Evolutionary conservation across 1,140 invertebrate genomes (phyloP), one percentile per base, ranked within the genome.

Genomic region (Hyles euphorbiae): DNA sequence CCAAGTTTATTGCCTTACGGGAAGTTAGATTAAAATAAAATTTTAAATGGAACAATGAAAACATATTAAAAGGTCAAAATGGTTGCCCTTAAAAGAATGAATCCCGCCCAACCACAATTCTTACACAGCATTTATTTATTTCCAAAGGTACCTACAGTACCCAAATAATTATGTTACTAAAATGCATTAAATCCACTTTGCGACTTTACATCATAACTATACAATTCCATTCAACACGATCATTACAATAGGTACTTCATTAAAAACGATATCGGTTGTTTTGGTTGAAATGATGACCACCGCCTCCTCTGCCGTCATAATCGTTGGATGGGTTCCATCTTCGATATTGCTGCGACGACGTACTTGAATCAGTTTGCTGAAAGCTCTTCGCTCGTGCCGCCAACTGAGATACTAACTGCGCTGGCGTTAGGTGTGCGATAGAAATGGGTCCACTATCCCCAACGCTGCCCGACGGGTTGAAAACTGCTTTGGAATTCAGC

Each of bases 341-440:
- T n/a, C 49, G 49, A 45, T 58, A 75, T 11, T 76, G 74, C 36
- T 69, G 68, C 32, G 58, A 43, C 3, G 68, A 40, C 43, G 72
- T 67, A 5, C 53, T n/a, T 3, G 66, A 55, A 0, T 84, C 74
- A 0, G 76, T 33, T 34, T 85, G 74, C 61, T 86, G 81, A 51
- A 88, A 56, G 4, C 83, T 82, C 70, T 88, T 88, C 46, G 86
- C 86, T 45, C 84, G 74, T 6, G 86, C 86, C 12, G 83, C 83
- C 34, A 88, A 64, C 56, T 87, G 86, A 0, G 83, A 87, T 53
- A 88, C 86, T 34, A 88, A 61, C 63, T 88, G 86, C 44, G 86
- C 86, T 12, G 84, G 83, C 8, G 86, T 88, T 48, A 88, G 72
- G 55, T 88, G 86, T 8, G 83, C 78, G 34, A 88, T 83, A 3